Evolutionary conservation across 2,113 vertebrate genomes (phyloP), one percentile per base, ranked within the genome.

Genomic region (Phaethornis superciliosus): DNA sequence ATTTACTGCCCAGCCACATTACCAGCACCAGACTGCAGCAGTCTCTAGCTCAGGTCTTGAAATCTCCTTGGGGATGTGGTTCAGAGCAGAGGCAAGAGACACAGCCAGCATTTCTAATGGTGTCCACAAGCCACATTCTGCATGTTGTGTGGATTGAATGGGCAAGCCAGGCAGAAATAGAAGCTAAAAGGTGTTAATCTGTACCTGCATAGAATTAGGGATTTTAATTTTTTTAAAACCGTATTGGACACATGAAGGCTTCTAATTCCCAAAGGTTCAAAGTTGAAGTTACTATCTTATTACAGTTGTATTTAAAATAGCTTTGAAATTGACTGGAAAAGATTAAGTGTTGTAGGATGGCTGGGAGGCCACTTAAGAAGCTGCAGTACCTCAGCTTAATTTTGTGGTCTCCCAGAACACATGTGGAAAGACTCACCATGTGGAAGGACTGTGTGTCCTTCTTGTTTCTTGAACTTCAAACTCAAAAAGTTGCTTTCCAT

Each of bases 241-340:
- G 33, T 14, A 35, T 19, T 23, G 33, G 60, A 62, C 52, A 27
- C 0, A 0, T 16, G 67, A 81, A 68, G 8, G 40, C 65, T 79
- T 21, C 54, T 44, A 40, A 69, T 76, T 91, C 70, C 64, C 16
- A 58, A 40, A 11, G 5, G 9, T 70, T 64, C 26, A 15, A 84
- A 76, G 19, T 49, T 27, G 81, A 84, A 68, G 40, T 40, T 40
- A 40, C 40, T 40, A 40, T 40, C 12, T 35, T 12, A 28, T 24
- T 87, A 60, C 28, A 47, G 7, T 3, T 84, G 18, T 35, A 12
- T 87, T 92, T 78, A 40, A 87, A 87, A 81, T 52, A 42, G 15
- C 49, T 49, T 84, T 59, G 65, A 68, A 83, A 90, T 78, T 40
- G 7, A 33, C 30, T 59, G 28, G 52, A 40, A 88, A 89, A 82